Conservation (phyloP, 2,113 vertebrate species). For the Rhegmatorhina hoffmannsi region DNA sequence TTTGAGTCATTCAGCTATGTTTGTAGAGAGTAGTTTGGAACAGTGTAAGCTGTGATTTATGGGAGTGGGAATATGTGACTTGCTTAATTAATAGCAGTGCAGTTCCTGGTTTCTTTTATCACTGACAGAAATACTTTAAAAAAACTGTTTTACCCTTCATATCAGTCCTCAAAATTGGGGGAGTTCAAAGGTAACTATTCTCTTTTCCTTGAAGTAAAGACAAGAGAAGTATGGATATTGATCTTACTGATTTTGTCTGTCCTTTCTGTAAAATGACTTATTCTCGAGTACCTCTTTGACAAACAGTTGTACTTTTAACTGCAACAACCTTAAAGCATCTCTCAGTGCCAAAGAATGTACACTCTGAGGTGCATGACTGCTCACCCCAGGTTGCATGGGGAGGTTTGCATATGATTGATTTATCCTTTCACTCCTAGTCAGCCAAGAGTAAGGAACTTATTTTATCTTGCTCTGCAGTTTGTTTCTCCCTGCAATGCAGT, state of each 20-base stretch:
- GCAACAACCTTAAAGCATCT: background rate
- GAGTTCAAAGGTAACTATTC: background rate
- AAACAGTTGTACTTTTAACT: background rate
- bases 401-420: background rate
- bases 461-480: background rate
- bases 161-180: background rate
- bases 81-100: background rate
- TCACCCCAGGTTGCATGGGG: background rate
- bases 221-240: background rate
- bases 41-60: background rate
- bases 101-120: background rate
- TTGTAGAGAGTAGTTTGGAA: background rate
- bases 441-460: background rate
- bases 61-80: background rate
- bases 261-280: background rate
- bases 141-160: background rate
- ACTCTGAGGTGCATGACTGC: background rate
- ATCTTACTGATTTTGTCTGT: background rate
- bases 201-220: background rate
- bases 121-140: background rate
- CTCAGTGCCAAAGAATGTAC: background rate
- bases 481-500: background rate
- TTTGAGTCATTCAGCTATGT: background rate
- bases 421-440: background rate
- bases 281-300: background rate